phyloP scores from a whole-genome alignment of 2,113 vertebrate genomes.

The Entosphenus tridentatus region DNA sequence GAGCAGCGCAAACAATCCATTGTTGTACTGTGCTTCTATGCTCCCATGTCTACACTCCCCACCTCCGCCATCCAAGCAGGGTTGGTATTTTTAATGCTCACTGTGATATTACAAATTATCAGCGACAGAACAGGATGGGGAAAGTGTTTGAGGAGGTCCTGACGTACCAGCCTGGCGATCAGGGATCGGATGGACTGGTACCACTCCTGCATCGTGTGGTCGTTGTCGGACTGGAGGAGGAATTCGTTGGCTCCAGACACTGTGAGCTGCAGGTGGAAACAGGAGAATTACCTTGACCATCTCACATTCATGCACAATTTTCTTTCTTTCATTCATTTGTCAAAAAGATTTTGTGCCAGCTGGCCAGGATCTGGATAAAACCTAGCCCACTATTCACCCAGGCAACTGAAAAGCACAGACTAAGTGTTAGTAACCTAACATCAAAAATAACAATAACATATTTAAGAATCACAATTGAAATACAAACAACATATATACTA shows the following conservation, averaged over 20 bases:
- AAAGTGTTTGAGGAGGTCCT: too few species aligned
- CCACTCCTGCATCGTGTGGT: conserved; percentile 2
- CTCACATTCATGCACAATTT: background rate
- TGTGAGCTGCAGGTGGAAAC: background rate
- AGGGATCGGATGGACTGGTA: background rate
- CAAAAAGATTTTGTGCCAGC: background rate
- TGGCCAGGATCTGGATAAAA: background rate
- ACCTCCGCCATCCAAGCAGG: too few species aligned
- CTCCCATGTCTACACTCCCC: too few species aligned
- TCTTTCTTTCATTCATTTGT: background rate
- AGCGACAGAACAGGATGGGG: too few species aligned
- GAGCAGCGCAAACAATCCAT: too few species aligned
- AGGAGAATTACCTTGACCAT: background rate
- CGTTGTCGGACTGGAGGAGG: conserved; percentile 3
- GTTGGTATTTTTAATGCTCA: too few species aligned
- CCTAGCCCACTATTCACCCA: background rate
- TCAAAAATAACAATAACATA: too few species aligned
- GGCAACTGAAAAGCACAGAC: background rate
- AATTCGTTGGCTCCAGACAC: background rate
- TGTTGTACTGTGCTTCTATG: too few species aligned
- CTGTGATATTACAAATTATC: too few species aligned
- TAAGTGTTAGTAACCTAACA: background rate
- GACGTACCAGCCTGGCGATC: background rate
- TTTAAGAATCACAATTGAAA: too few species aligned
- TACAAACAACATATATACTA: too few species aligned